phyloP scores from a whole-genome alignment of 2,797 vertebrate species.

The Babyrousa celebensis region DNA sequence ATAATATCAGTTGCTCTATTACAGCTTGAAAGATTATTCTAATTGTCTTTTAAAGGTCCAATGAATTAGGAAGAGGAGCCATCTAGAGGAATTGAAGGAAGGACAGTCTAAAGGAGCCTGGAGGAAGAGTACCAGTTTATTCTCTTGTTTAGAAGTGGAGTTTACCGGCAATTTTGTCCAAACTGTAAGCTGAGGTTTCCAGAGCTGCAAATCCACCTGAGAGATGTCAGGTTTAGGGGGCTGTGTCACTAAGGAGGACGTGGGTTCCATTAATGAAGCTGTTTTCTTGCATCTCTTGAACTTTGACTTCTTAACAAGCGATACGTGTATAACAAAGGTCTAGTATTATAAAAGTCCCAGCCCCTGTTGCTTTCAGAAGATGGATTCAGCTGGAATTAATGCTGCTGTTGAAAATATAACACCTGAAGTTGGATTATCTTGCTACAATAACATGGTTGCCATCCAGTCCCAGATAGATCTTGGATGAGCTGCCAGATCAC shows the following conservation, averaged over 20 bases:
- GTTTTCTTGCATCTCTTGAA: background rate
- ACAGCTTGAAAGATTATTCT: background rate
- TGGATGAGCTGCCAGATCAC: background rate
- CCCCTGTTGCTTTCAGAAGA: background rate
- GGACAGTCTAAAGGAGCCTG: background rate
- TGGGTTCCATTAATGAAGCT: background rate
- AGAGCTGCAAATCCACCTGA: background rate
- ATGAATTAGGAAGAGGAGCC: background rate
- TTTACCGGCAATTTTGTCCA: conserved; percentile 3
- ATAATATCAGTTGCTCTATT: background rate
- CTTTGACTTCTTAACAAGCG: background rate
- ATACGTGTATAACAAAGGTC: background rate
- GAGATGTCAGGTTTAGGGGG: background rate
- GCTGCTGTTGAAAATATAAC: background rate
- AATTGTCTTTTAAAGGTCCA: background rate
- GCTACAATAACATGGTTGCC: background rate
- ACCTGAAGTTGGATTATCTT: background rate
- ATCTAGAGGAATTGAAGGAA: background rate
- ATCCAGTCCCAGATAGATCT: background rate
- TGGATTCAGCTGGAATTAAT: background rate
- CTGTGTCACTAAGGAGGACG: background rate
- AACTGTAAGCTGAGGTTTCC: background rate
- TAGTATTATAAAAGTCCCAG: background rate
- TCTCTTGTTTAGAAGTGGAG: conserved; percentile 9
- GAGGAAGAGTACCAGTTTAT: background rate